Conservation (phyloP, 2,797 vertebrate genomes). For the Pseudopleuronectes americanus region DNA sequence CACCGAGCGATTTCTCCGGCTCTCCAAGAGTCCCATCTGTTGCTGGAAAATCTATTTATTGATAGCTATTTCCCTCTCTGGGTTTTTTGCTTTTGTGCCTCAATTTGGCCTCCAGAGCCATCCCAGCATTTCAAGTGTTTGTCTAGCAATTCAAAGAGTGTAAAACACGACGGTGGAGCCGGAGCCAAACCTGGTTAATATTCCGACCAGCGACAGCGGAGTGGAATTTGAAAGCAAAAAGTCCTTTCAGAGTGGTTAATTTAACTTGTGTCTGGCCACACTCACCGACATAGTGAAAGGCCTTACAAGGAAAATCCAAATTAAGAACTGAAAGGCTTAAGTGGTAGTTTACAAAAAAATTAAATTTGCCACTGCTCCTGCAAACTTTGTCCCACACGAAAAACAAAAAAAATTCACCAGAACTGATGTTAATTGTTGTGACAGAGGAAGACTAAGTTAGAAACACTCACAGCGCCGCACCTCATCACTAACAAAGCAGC, state of each 20-base stretch:
- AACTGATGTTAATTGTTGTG: conserved; percentile 2
- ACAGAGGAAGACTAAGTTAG: conserved; percentile 16
- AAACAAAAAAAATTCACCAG: neutral
- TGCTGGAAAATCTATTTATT: conserved; percentile 72
- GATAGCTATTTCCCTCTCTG: conserved; percentile 61
- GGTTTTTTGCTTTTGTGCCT: conserved; percentile 57
- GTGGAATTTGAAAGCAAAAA: conserved; percentile 38
- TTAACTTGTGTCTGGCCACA: conserved; percentile 28
- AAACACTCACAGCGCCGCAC: conserved; percentile 11
- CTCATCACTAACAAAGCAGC: conserved; percentile 20
- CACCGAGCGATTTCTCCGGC: conserved; percentile 32
- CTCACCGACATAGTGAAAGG: conserved; percentile 24
- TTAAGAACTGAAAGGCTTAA: conserved; percentile 23
- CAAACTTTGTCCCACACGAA: conserved; percentile 20
- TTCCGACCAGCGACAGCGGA: conserved; percentile 39
- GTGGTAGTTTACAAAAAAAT: conserved; percentile 39
- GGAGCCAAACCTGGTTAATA: conserved; percentile 47
- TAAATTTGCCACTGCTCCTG: conserved; percentile 9
- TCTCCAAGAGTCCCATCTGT: conserved; percentile 70
- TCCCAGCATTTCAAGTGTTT: conserved; percentile 50
- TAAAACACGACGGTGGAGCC: conserved; percentile 27
- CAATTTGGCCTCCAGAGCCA: conserved; percentile 50
- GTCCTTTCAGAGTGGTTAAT: conserved; percentile 51
- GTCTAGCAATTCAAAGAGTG: conserved; percentile 39
- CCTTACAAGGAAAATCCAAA: conserved; percentile 39